Base-by-base conservation (phyloP, 2,888 invertebrate species). In the Vanessa cardui region DNA sequence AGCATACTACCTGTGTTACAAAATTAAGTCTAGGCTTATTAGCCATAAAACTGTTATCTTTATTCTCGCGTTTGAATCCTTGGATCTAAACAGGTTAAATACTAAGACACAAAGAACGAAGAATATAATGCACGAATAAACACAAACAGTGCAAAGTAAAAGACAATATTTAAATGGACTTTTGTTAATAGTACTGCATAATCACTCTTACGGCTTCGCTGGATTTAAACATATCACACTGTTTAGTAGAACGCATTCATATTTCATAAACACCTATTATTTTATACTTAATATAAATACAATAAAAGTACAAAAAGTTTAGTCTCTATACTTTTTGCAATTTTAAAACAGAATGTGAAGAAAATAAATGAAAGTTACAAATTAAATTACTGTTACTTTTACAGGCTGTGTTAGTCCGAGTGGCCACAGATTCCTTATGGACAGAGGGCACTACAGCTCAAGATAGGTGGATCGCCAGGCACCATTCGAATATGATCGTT, bases 401-500 rank as follows among this genome's bases (percentile, higher is more conserved):
- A 74, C 87, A 92, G 92, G 91, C 92, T 50, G 92, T 92, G 69
- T 80, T 92, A 72, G 91, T 92, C 63, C 86, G 92, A 60, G 88
- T 86, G 46, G 92, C 92, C 56, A 75, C 85, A 46, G 92, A 92
- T 77, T 92, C 92, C 26, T 78, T 92, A 49, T 89, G 87, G 87
- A 75, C 75, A 45, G 85, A 87, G 47, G 78, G 79, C 2, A 80
- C 87, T 1, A 84, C 83, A 47, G 76, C 76, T 44, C 82, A 84
- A 72, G 92, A 92, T 76, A 83, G 77, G 67, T 77, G 76, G 68
- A 86, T 89, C 71, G 91, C 92, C 5, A 73, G 71, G 46, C 88
- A 90, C 70, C 92, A 92, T 76, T 80, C 90, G 6, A 92, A 91
- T 82, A 90, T 92, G 69, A 92, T 92, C 76, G 88, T 92, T 81